Percentiles rank a stretch among this genome's conserved stretches.
phyloP scores from a whole-genome alignment of 2,888 invertebrate species.

The Epinotia bilunana region DNA sequence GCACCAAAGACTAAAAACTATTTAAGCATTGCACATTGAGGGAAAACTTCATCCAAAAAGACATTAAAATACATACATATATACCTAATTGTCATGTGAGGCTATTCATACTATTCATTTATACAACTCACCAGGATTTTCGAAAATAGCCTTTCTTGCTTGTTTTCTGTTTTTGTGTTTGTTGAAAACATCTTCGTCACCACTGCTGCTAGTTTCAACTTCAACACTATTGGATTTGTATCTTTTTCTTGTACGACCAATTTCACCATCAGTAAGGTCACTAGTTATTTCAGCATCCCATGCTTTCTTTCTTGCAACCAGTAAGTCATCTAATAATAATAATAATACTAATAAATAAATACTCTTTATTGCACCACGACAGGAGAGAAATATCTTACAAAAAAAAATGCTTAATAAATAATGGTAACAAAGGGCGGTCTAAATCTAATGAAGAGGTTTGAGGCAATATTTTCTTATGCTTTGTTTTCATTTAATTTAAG shows the following conservation, averaged over 20 bases:
- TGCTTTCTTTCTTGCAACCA: not conserved
- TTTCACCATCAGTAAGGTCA: constrained; percentile 4
- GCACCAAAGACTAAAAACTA: too few relatives aligned
- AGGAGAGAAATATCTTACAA: too few relatives aligned
- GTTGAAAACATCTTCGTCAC: constrained; percentile 5
- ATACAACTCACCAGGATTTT: constrained; percentile 7
- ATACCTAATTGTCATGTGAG: too few relatives aligned
- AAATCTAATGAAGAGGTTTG: not conserved
- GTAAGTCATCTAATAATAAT: constrained; percentile 8
- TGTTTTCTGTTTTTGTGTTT: not conserved
- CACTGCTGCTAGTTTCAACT: not conserved
- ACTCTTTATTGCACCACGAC: too few relatives aligned
- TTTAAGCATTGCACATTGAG: too few relatives aligned
- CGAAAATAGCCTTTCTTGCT: not conserved
- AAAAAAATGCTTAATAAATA: too few relatives aligned
- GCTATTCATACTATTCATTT: not conserved
- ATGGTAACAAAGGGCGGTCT: too few relatives aligned
- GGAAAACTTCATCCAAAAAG: too few relatives aligned
- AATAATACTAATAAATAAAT: too few relatives aligned
- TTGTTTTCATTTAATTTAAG: too few relatives aligned
- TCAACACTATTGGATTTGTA: not conserved
- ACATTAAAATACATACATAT: too few relatives aligned
- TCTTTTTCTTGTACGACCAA: not conserved
- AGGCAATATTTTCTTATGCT: too few relatives aligned
- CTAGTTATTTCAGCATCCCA: not conserved